phyloP scores from a whole-genome alignment of 2,113 vertebrate genomes.

The Sturnira hondurensis region DNA sequence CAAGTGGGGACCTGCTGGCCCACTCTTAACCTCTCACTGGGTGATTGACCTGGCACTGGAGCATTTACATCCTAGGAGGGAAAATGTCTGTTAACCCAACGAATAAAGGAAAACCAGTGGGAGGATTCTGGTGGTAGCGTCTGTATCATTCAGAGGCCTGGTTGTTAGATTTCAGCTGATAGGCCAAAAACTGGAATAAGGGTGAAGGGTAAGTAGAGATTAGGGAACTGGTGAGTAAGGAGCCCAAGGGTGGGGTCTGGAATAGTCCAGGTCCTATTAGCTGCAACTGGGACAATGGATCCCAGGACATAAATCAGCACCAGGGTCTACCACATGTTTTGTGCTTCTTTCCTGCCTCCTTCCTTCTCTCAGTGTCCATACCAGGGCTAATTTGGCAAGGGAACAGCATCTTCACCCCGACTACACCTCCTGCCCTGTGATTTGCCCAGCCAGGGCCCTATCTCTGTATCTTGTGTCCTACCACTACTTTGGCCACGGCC shows the following conservation, averaged over 20 bases:
- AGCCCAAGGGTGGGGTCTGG: neutral
- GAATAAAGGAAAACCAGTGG: neutral
- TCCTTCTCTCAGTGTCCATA: neutral
- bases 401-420: neutral
- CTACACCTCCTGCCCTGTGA: neutral
- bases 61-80: neutral
- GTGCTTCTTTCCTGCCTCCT: neutral
- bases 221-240: neutral
- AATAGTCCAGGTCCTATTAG: neutral
- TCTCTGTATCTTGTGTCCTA: neutral
- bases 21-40: neutral
- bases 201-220: neutral
- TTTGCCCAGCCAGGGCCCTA: neutral
- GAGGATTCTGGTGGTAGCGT: neutral
- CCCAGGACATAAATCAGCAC: neutral
- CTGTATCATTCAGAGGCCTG: neutral
- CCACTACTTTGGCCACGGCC: neutral
- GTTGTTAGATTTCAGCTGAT: neutral
- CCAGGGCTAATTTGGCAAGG: neutral
- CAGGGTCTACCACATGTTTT: too few relatives aligned
- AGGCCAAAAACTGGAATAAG: neutral
- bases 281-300: neutral
- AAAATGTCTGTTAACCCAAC: neutral
- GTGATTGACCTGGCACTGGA: neutral
- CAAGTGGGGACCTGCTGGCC: neutral